These are phyloP conservation scores for Crossaster papposus DNA, from an alignment of 53 echinoderm and acorn worm species.

Conservation along the genomic window DNA sequence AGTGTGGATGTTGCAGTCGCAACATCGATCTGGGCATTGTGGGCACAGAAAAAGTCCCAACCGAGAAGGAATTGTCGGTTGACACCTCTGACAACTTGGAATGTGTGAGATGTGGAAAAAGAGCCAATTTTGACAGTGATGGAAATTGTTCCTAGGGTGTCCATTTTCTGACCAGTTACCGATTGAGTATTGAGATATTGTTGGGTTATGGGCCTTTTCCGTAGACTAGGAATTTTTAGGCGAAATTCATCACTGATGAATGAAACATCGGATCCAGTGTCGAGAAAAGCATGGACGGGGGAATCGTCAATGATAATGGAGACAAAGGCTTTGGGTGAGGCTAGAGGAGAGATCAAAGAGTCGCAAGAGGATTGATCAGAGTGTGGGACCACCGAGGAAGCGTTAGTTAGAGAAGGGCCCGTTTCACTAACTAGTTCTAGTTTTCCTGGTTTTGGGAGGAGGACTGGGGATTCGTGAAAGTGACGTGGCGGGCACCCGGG, in stretches of 20 bases:
- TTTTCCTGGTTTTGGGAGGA: conserved; percentile 17
- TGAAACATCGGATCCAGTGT: conserved; percentile 42
- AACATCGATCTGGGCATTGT: conserved; percentile 30
- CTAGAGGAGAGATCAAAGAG: not conserved
- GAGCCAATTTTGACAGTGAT: not conserved
- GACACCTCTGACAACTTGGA: conserved; percentile 45
- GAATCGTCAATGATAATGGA: conserved; percentile 21
- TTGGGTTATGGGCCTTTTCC: not conserved
- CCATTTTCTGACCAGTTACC: not conserved
- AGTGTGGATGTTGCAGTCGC: not conserved
- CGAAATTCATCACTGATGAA: conserved; percentile 43
- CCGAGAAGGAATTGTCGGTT: conserved; percentile 46
- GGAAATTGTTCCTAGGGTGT: conserved; percentile 23
- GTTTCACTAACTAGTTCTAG: conserved; percentile 18
- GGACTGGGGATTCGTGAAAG: not conserved
- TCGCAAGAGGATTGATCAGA: not conserved
- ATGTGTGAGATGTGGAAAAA: not conserved
- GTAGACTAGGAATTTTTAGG: not conserved
- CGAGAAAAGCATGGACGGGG: conserved; percentile 23
- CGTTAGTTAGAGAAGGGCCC: conserved; percentile 30
- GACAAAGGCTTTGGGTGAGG: not conserved
- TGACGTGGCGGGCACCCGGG: not conserved
- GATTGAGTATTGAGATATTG: not conserved
- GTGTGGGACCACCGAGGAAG: not conserved
- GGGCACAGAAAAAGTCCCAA: conserved; percentile 53